These are phyloP conservation scores for Synanthedon vespiformis DNA, from an alignment of 2,888 invertebrate species.

Conservation along the genomic window DNA sequence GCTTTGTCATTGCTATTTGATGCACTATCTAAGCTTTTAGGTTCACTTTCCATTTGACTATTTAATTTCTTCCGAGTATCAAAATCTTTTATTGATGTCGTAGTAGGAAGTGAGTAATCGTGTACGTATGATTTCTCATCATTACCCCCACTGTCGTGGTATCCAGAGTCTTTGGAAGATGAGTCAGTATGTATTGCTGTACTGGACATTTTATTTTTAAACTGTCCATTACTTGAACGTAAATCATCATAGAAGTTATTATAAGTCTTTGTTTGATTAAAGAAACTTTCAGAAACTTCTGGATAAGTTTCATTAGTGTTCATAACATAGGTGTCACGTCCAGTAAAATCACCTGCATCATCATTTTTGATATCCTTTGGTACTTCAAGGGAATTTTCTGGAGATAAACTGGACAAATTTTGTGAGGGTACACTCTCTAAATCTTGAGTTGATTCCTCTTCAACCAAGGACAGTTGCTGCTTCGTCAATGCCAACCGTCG, in stretches of 20 bases:
- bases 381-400: constrained; percentile 35
- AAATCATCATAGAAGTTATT: constrained; percentile 54
- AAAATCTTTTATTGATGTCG: constrained; percentile 30
- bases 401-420: constrained; percentile 37
- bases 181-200: constrained; percentile 43
- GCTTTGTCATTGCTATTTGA: constrained; percentile 36
- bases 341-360: constrained; percentile 13
- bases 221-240: constrained; percentile 22
- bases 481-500: constrained; percentile 38
- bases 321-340: constrained; percentile 16
- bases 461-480: constrained; percentile 60
- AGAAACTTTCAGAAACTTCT: constrained; percentile 18
- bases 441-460: constrained; percentile 64
- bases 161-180: constrained; percentile 61
- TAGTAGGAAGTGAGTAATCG: constrained; percentile 43
- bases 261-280: constrained; percentile 41
- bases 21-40: constrained; percentile 48
- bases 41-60: constrained; percentile 24
- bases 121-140: constrained; percentile 39
- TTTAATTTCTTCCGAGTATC: constrained; percentile 21
- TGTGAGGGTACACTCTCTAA: constrained; percentile 54
- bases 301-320: constrained; percentile 20
- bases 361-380: constrained; percentile 15
- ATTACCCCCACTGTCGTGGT: constrained; percentile 45
- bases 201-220: constrained; percentile 38